Base-by-base conservation (phyloP, 2,113 vertebrate species). In the Caloenas nicobarica region DNA sequence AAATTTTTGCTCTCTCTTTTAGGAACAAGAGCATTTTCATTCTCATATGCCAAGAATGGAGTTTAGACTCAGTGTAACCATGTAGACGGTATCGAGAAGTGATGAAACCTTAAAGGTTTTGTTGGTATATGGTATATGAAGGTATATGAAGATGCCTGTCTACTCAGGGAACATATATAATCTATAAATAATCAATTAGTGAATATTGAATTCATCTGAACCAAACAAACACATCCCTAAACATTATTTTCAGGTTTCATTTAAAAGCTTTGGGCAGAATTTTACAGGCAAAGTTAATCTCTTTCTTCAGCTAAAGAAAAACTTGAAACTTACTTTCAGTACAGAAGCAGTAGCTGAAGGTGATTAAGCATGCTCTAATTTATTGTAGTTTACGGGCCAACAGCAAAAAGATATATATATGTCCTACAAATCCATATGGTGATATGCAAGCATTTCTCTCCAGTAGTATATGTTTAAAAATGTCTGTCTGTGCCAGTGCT, bases 401-500 rank as follows among this genome's bases (percentile, higher is more conserved):
- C 53, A 81, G 65, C 34, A 91, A 88, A 42, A 50, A 50, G 22
- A 50, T 23, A 54, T 51, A 72, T 65, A 70, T 36, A 31, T 80
- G 1, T 72, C 4, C 21, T 92, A 84, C 26, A 50, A 78, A 87
- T 68, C 94, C 93, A 96, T 95, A 79, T 82, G 89, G 89, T 69
- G 78, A 77, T 81, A 65, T n/a, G 64, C 68, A 95, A 91, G 61
- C 70, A 28, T 61, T 92, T 72, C 57, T 92, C 62, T 89, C 73
- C 80, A 60, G 46, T 48, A 54, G 51, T 93, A 3, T 56, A 71
- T 84, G 84, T 82, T 90, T 96, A 92, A 89, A 92, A 89, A 61
- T 40, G 78, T 81, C 62, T 94, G 4, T 77, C 81, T 72, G 66
- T 92, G 89, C 89, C 81, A 95, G 78, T 48, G 87, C 89, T 91